A percentile compares a stretch with the other conserved stretches of the same genome.
phyloP scores from a whole-genome alignment of 2,797 vertebrate species.

The Fundulus diaphanus region DNA sequence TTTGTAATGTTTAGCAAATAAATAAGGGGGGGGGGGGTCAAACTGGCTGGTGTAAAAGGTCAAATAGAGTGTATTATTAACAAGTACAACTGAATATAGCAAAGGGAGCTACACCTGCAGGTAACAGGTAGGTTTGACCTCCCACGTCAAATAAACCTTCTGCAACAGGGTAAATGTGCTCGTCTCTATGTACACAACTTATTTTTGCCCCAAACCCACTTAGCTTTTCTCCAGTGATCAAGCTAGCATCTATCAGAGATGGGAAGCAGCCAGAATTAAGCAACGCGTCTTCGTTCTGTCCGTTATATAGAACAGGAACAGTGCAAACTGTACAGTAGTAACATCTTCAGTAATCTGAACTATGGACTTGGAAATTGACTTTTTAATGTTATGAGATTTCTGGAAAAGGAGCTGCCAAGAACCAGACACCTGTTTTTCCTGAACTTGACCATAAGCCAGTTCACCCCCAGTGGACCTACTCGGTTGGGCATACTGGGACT shows the following conservation, averaged over 20 bases:
- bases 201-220: not conserved
- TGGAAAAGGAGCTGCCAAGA: no score
- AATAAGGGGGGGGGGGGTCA: not conserved
- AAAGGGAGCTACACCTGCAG: conserved; percentile 10
- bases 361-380: not conserved
- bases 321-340: not conserved
- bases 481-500: no score
- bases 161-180: not conserved
- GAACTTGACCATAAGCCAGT: no score
- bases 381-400: no score
- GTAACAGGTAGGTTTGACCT: conserved; percentile 21
- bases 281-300: not conserved
- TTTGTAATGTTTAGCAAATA: no score
- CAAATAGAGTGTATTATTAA: conserved; percentile 15
- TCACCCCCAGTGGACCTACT: no score
- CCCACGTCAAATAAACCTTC: conserved; percentile 20
- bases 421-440: no score
- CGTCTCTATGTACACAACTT: conserved; percentile 15
- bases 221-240: not conserved
- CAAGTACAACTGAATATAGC: conserved; percentile 18
- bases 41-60: conserved; percentile 12
- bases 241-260: not conserved
- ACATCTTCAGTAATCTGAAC: not conserved
- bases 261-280: conserved; percentile 3
- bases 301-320: not conserved